These are phyloP conservation scores for Lasioglossum malachurum DNA, from an alignment of 2,888 invertebrate species.

Conservation along the genomic window DNA sequence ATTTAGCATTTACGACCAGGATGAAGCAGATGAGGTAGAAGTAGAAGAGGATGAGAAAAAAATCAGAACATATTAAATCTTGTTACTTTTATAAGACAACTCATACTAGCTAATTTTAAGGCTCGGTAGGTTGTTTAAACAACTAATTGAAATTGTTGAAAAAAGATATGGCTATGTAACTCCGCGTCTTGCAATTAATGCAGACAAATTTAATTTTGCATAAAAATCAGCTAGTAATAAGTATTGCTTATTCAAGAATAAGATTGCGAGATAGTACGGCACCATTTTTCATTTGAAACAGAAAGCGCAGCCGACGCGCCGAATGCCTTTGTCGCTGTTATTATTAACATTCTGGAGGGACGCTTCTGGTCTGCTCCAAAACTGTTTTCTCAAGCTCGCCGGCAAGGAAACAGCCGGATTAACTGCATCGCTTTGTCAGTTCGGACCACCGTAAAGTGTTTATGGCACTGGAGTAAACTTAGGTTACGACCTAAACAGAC, in stretches of 20 bases:
- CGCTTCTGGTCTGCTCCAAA: constrained; percentile 41
- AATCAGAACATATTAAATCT: no score
- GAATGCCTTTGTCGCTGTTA: constrained; percentile 53
- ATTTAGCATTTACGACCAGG: neutral
- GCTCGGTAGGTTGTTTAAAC: no score
- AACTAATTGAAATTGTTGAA: no score
- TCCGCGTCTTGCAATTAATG: neutral
- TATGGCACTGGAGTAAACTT: constrained; percentile 44
- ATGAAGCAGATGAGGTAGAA: neutral
- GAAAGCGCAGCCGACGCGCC: constrained; percentile 23
- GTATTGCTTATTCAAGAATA: neutral
- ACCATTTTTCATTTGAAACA: neutral
- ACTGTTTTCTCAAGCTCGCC: constrained; percentile 56
- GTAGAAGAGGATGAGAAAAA: no score
- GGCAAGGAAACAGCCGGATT: constrained; percentile 24
- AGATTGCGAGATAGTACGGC: neutral
- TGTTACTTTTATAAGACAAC: no score
- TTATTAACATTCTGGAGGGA: constrained; percentile 37
- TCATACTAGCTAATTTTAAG: no score
- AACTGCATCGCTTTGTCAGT: constrained; percentile 58
- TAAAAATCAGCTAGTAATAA: neutral
- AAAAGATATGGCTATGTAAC: no score
- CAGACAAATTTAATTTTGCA: neutral
- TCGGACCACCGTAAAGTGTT: constrained; percentile 70
- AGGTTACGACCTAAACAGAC: constrained; percentile 40